Percentiles rank a stretch among this genome's conserved stretches.
Conservation (phyloP, 2,113 vertebrate genomes). For the Pterocles orientalis region DNA sequence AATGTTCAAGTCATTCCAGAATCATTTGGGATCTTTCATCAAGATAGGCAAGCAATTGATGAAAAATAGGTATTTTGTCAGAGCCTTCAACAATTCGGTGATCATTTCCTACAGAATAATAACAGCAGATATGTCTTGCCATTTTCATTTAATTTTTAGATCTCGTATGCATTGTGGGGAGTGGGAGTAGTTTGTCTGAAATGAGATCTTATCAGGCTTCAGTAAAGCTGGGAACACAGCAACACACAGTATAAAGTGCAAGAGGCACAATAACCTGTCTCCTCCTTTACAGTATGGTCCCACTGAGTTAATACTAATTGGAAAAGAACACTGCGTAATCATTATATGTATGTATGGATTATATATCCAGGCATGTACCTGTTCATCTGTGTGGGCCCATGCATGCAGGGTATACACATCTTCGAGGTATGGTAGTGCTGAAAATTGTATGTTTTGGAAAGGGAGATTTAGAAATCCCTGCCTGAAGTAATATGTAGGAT, state of each 20-base stretch:
- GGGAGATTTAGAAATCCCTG: not conserved
- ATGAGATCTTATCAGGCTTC: constrained; percentile 31
- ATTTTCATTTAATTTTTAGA: constrained; percentile 58
- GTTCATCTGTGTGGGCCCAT: not conserved
- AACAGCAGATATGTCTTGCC: constrained; percentile 27
- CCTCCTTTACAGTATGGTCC: not conserved
- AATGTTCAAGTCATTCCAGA: not conserved
- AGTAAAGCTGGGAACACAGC: not conserved
- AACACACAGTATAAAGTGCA: constrained; percentile 25
- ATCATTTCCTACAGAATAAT: not conserved
- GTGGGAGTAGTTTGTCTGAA: constrained; percentile 41
- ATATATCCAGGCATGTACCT: not conserved
- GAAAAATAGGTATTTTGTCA: constrained; percentile 62
- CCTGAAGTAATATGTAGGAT: not conserved
- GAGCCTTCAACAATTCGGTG: constrained; percentile 26
- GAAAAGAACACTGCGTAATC: not conserved
- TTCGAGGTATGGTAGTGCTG: not conserved
- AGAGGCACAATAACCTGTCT: not conserved
- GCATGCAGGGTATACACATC: not conserved
- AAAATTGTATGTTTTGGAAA: constrained; percentile 56
- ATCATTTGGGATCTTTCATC: constrained; percentile 14
- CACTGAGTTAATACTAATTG: not conserved
- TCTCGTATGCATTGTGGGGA: constrained; percentile 21
- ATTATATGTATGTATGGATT: not conserved
- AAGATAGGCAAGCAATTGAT: not conserved